Percentiles rank a stretch among this genome's conserved stretches.
These are phyloP conservation scores for Alsophila aescularia DNA, from an alignment of 2,888 invertebrate genomes.

Conservation along the genomic window DNA sequence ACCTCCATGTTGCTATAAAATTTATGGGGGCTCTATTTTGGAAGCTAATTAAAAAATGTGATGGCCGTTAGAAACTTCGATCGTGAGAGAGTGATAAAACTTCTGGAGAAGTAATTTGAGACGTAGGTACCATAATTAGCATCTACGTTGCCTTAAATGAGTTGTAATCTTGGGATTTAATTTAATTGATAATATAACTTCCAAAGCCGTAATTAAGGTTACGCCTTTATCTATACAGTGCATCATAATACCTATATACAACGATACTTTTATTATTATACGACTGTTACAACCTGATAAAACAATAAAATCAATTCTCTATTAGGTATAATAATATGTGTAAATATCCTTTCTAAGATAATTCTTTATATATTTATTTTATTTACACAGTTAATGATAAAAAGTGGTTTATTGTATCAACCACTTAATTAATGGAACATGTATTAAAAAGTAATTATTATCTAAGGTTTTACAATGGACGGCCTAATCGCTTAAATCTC, in stretches of 20 bases:
- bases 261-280: conserved; percentile 20
- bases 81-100: conserved; percentile 79
- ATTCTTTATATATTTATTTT: no score
- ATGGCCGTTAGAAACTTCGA: conserved; percentile 70
- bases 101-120: conserved; percentile 58
- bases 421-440: no score
- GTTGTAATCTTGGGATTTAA: conserved; percentile 32
- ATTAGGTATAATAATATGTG: no score
- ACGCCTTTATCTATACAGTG: conserved; percentile 11
- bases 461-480: no score
- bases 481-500: no score
- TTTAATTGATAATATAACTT: conserved; percentile 30
- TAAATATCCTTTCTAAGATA: no score
- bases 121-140: conserved; percentile 49
- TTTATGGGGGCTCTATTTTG: conserved; percentile 79
- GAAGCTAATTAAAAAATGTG: conserved; percentile 78
- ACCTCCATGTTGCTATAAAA: conserved; percentile 73
- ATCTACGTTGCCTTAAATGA: conserved; percentile 34
- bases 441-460: no score
- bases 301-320: conserved; percentile 16
- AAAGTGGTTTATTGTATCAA: no score
- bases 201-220: conserved; percentile 12
- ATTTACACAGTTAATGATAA: no score
- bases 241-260: conserved; percentile 7
- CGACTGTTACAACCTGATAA: conserved; percentile 16